Evolutionary conservation across 2,113 vertebrate species (phyloP), one percentile per base, ranked within the genome.

Genomic region (Strix uralensis): DNA sequence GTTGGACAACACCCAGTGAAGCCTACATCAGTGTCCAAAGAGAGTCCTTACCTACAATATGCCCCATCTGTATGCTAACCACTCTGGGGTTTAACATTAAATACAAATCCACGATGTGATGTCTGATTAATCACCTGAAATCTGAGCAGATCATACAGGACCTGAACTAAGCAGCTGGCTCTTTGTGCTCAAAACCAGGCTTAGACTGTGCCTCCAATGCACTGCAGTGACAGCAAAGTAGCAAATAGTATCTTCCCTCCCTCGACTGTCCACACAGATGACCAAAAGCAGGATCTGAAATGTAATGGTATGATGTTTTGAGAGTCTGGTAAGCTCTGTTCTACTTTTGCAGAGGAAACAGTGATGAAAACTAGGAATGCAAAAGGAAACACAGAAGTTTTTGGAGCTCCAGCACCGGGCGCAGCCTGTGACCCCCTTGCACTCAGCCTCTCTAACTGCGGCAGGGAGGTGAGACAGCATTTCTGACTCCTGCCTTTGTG

Each of bases 321-420:
- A 7, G 74, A 86, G 67, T 13, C 30, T 80, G 47, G 5, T 69
- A 30, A 67, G 42, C 32, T 52, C 38, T 63, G n/a, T 23, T 65
- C 25, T 14, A 7, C 36, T 81, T 87, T 20, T 65, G 73, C 73
- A 38, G 63, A 61, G 6, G 15, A 73, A 65, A 44, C 9, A 34
- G 12, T 5, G 10, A 20, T 13, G n/a, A n/a, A 47, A 67, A 57
- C 13, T 0, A 59, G 63, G 44, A 92, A 51, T 5, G 58, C 23
- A 58, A 52, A 80, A 58, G 52, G 57, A 55, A 74, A 42, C 0
- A 0, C 10, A 7, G 26, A 72, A 27, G 11, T 29, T 54, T 65
- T 74, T 66, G 30, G 55, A 66, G 34, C 13, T 10, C 15, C 5
- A 16, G 25, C 0, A 0, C 44, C 20, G 21, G 55, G 46, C 1